Base-by-base conservation (phyloP, 2,888 invertebrate species). In the Tridacna crocea region DNA sequence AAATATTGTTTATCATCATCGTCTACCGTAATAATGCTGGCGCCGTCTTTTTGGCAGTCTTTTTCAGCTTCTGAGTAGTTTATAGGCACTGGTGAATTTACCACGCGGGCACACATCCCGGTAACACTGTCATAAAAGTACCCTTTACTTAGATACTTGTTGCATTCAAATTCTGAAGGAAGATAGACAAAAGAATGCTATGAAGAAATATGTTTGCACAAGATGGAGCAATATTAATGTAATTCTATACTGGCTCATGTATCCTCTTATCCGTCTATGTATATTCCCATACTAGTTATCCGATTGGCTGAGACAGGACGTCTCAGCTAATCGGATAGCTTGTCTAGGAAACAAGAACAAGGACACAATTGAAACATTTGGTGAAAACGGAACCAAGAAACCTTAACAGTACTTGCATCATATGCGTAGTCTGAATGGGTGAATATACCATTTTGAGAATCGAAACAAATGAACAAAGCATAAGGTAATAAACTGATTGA, bases 121-220 rank as follows among this genome's bases (percentile, higher is more conserved):
- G 70, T 70, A 26, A 51, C 48, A n/a, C 70, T 70, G 70, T 70
- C 70, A 24, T 70, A 70, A 24, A 70, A 70, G 46, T 70, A 70
- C 22, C 70, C 70, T 51, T 70, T 70, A 4, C 51, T 26, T 11
- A 70, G 51, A 19, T 70, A 26, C 51, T 70, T 70, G 51, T 70
- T 70, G 24, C 70, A 70, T 24, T 70, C 70, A 22, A 46, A 24
- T 51, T 70, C 70, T 70, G 51, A 24, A 70, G 51, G 11, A 66
- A 19, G 36, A 36, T 4, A 36, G 2, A 36, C 8, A 36, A 36
- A 36, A 36, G 2, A 36, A 36, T 36, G 2, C 2, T 19, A 19
- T n/a, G 58, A 58, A 58, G n/a, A 58, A 13, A 58, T 58, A 19
- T n/a, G n/a, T 4, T 10, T n/a, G n/a, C n/a, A 17, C 36, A 36